phyloP scores from a whole-genome alignment of 1,140 invertebrate genomes.

The Drosophila jambulina region DNA sequence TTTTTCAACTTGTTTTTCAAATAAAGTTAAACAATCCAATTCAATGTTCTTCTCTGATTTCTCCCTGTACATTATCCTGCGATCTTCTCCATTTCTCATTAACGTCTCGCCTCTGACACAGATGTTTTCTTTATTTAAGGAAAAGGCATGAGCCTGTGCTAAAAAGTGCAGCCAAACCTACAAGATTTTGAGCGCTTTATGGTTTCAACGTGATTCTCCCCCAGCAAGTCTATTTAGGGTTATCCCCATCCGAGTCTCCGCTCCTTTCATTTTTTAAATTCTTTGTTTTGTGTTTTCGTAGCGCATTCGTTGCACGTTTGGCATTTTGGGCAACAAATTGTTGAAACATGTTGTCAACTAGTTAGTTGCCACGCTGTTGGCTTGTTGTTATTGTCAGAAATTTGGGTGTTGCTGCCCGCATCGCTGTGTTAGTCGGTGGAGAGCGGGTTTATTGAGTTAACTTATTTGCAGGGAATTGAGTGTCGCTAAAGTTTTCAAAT shows the following conservation, averaged over 20 bases:
- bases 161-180: conserved; percentile 31
- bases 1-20: neutral
- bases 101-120: neutral
- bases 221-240: conserved; percentile 66
- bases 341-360: conserved; percentile 82
- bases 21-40: neutral
- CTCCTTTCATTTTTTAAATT: neutral
- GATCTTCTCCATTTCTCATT: conserved; percentile 2
- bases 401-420: neutral
- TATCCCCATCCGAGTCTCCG: conserved; percentile 2
- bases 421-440: conserved; percentile 8
- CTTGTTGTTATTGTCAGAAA: conserved; percentile 4
- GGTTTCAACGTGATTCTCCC: conserved; percentile 74
- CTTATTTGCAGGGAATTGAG: conserved; percentile 56
- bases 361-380: conserved; percentile 64
- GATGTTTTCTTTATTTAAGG: conserved; percentile 8
- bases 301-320: conserved; percentile 72
- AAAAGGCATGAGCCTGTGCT: neutral
- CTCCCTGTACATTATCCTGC: neutral
- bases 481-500: conserved; percentile 46
- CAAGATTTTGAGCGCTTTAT: conserved; percentile 60
- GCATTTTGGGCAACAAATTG: conserved; percentile 78
- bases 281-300: conserved; percentile 21
- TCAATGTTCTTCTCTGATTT: neutral
- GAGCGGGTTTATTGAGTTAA: conserved; percentile 40